Conservation (phyloP, 2,888 invertebrate species). For the Microctonus brassicae region DNA sequence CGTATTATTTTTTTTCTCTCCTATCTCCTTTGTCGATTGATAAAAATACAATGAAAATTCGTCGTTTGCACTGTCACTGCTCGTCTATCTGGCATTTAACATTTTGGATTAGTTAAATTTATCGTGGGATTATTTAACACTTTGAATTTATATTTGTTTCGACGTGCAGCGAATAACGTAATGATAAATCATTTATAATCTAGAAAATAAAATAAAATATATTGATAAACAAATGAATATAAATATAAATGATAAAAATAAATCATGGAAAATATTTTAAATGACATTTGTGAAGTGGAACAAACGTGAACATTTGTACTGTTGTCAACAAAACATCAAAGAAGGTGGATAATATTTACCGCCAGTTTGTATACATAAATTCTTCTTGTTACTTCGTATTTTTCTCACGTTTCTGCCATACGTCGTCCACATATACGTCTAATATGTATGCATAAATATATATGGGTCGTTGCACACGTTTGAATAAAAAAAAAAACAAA, state of each 20-base stretch:
- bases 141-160: neutral
- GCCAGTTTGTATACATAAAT: constrained; percentile 7
- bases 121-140: neutral
- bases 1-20: neutral
- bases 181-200: neutral
- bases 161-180: neutral
- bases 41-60: neutral
- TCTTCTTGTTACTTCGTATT: constrained; percentile 32
- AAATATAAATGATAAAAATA: neutral
- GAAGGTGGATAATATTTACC: neutral
- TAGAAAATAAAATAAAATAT: neutral
- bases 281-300: neutral
- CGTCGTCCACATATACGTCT: constrained; percentile 24
- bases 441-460: neutral
- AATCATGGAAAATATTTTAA: neutral
- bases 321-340: neutral
- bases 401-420: constrained; percentile 34
- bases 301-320: constrained; percentile 4
- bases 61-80: neutral
- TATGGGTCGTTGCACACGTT: constrained; percentile 1
- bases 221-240: too few species aligned
- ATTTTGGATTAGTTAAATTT: neutral
- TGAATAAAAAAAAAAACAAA: neutral
- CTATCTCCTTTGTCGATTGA: neutral
- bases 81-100: neutral